Evolutionary conservation across 2,113 vertebrate genomes (phyloP).

Genomic region (Lanius ludovicianus): DNA sequence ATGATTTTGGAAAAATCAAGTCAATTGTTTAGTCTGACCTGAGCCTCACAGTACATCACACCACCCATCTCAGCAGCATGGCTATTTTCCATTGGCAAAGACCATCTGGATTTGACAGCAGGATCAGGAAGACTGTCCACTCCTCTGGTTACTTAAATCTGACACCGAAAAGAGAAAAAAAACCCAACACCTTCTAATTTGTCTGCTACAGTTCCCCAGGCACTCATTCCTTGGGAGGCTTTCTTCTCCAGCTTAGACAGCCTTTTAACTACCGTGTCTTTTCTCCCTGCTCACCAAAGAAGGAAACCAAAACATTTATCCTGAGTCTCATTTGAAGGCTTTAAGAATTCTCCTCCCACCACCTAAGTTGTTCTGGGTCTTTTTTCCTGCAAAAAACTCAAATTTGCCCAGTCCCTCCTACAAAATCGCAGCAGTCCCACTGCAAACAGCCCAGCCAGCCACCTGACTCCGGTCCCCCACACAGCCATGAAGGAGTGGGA

Average conservation of each 20-base stretch:
- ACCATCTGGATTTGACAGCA: not conserved
- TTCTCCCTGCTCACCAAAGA: not conserved
- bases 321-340: not conserved
- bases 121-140: not conserved
- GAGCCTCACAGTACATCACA: not conserved
- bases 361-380: not conserved
- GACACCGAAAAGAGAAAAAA: not conserved
- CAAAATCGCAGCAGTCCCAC: not conserved
- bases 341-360: not conserved
- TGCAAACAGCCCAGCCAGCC: not conserved
- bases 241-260: not conserved
- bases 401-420: not conserved
- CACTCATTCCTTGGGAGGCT: not conserved
- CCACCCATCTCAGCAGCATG: not conserved
- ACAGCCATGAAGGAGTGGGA: fast-evolving
- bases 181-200: not conserved
- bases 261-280: not conserved
- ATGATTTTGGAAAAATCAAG: not conserved
- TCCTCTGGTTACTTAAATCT: not conserved
- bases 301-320: not conserved
- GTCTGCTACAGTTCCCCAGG: not conserved
- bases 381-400: not conserved
- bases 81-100: not conserved
- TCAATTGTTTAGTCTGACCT: not conserved
- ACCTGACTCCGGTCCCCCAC: not conserved